These are phyloP conservation scores for Falco concolor DNA, from an alignment of 2,797 vertebrate species.

Conservation along the genomic window DNA sequence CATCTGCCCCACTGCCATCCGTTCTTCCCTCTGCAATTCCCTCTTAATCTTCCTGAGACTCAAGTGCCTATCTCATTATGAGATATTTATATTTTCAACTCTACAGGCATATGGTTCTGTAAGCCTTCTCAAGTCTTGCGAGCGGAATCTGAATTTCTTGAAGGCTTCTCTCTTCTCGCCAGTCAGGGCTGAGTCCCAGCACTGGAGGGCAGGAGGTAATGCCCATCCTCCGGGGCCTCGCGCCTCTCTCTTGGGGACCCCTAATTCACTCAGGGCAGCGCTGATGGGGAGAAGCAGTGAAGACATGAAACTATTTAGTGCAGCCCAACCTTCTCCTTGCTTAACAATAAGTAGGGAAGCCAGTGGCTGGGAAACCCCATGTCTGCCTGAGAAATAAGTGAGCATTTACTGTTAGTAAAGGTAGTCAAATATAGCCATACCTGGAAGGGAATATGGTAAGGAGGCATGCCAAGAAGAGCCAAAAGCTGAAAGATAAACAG, in stretches of 20 bases:
- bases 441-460: neutral
- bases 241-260: neutral
- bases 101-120: neutral
- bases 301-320: neutral
- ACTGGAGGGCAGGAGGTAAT: neutral
- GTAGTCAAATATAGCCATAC: neutral
- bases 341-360: neutral
- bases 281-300: neutral
- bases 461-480: neutral
- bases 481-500: neutral
- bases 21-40: neutral
- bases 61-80: neutral
- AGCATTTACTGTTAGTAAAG: neutral
- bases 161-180: neutral
- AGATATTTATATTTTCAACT: conserved; percentile 31
- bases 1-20: neutral
- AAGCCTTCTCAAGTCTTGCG: conserved; percentile 7
- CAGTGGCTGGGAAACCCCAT: neutral
- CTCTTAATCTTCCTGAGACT: conserved; percentile 24
- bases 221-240: neutral
- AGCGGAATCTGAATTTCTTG: neutral
- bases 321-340: neutral
- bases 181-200: neutral
- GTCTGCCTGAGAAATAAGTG: neutral
- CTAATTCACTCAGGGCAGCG: neutral